Base-by-base conservation (phyloP, 1,140 invertebrate species). In the Zaprionus lachaisei region DNA sequence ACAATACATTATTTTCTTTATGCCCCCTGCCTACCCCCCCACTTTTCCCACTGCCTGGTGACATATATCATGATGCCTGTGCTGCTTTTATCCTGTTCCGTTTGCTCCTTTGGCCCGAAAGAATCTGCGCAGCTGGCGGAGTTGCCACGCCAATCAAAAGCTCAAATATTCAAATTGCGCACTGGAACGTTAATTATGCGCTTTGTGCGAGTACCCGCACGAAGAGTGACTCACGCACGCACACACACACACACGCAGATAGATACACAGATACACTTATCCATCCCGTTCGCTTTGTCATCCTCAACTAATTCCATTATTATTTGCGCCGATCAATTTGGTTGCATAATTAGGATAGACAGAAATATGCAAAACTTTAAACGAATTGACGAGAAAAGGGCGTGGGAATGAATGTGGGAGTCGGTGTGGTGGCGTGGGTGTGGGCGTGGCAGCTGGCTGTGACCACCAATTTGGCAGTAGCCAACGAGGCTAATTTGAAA, bases 171-270 rank as follows among this genome's bases (percentile, higher is more conserved):
- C 68, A 80, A 76, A 76, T 72, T 77, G 68, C 60, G 76, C 57
- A 83, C 73, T 89, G 71, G 72, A 66, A 83, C 81, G 74, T 81
- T 87, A 89, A 89, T 79, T 89, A 71, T 75, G 51, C 55, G 72
- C 69, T 80, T 83, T 83, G 44, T 61, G 11, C 24, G 41, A 47
- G 41, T 47, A 47, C 71, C 61, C 61, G 26, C 26, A 56, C n/a
- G 44, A 47, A 22, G 41, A 44, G 41, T 17, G 41, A 44, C 41
- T 44, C 31, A 41, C 22, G 2, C 24, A 20, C 7, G 20, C 73
- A 57, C 20, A 26, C 64, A 51, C 66, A 57, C 38, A 60, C 41
- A 17, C 56, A 22, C 22, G 1, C 20, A 20, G 20, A 28, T 28
- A 0, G 7, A 31, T 7, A 55, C 9, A 47, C 4, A 34, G n/a